These are phyloP conservation scores for Cantharis flavilabris DNA, from an alignment of 2,888 invertebrate genomes.

Conservation along the genomic window DNA sequence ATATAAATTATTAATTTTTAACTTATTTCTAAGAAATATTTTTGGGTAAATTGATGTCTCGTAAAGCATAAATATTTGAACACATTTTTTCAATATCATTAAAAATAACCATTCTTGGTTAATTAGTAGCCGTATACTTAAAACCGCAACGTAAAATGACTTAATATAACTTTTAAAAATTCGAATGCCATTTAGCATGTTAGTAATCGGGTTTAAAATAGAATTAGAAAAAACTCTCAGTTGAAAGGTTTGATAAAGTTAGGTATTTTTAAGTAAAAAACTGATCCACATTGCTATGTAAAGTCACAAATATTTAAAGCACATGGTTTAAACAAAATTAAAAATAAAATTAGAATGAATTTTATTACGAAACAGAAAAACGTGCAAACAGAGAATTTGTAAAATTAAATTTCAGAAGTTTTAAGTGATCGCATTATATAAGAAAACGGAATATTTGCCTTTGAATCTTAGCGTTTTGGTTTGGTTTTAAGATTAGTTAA, in stretches of 20 bases:
- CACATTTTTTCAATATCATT: background rate
- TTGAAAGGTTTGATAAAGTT: background rate
- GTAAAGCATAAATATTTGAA: too few relatives aligned
- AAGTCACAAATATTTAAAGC: background rate
- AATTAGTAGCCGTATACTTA: background rate
- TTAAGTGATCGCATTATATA: background rate
- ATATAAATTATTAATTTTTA: too few relatives aligned
- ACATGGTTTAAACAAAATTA: background rate
- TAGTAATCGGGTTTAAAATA: background rate
- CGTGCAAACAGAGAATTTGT: background rate
- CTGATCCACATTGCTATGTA: background rate
- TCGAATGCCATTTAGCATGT: background rate
- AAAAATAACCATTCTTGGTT: background rate
- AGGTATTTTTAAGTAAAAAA: background rate
- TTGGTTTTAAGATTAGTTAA: background rate
- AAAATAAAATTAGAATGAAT: background rate
- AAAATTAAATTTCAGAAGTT: background rate
- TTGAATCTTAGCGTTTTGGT: background rate
- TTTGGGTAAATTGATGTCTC: too few relatives aligned
- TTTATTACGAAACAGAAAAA: background rate
- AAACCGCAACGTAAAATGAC: background rate
- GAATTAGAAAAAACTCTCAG: background rate
- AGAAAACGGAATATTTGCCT: background rate
- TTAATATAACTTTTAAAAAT: background rate
- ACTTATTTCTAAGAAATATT: too few relatives aligned